A percentile compares a stretch with the other conserved stretches of the same genome.
Evolutionary conservation across 2,888 invertebrate genomes (phyloP).

Genomic region (Phaonia tiefii): DNA sequence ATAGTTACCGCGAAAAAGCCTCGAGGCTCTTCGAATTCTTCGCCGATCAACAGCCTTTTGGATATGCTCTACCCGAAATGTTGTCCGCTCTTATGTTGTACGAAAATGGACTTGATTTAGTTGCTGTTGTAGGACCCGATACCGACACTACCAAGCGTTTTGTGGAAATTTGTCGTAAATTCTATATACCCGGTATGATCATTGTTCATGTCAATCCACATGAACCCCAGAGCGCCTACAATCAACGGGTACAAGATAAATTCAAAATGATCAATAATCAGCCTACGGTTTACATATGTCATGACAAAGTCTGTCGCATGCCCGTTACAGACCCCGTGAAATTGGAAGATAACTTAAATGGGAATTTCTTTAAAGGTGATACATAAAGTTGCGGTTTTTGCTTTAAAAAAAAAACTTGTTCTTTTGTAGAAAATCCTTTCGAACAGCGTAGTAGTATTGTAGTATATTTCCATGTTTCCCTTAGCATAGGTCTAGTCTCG

Average conservation of each 20-base stretch:
- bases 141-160: conserved; percentile 75
- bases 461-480: background rate
- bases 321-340: conserved; percentile 78
- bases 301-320: conserved; percentile 79
- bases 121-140: conserved; percentile 80
- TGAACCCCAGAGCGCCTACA: conserved; percentile 72
- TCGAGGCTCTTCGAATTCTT: conserved; percentile 76
- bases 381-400: too few species aligned
- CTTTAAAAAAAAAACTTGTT: conserved; percentile 8
- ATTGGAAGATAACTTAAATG: conserved; percentile 77
- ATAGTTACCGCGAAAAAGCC: conserved; percentile 73
- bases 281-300: conserved; percentile 80
- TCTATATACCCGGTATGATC: conserved; percentile 80
- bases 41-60: conserved; percentile 75
- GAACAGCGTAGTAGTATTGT: conserved; percentile 22
- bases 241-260: conserved; percentile 75
- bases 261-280: conserved; percentile 79
- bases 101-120: conserved; percentile 78
- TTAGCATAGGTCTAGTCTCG: conserved; percentile 39
- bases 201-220: conserved; percentile 77
- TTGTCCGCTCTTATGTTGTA: conserved; percentile 76
- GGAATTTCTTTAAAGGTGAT: conserved; percentile 73
- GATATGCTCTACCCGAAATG: conserved; percentile 80
- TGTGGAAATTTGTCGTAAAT: conserved; percentile 77
- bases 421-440: conserved; percentile 33